phyloP scores from a whole-genome alignment of 2,113 vertebrate genomes.

The Mustela nigripes region DNA sequence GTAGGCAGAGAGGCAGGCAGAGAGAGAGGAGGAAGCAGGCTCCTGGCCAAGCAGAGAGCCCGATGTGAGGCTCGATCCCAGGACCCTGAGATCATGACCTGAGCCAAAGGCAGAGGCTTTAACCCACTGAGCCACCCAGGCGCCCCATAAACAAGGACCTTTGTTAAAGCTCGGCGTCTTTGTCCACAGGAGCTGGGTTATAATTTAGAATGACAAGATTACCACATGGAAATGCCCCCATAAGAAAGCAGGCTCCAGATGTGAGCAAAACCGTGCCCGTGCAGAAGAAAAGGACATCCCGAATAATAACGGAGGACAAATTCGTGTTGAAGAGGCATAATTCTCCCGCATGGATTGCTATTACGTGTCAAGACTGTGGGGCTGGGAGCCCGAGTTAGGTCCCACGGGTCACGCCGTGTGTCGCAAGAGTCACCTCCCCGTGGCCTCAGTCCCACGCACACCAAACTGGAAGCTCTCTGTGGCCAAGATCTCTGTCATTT shows the following conservation, averaged over 20 bases:
- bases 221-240: background rate
- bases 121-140: no score
- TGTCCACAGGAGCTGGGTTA: background rate
- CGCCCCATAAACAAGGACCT: no score
- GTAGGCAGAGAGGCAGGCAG: no score
- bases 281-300: rapidly evolving
- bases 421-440: rapidly evolving
- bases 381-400: rapidly evolving
- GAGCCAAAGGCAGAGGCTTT: no score
- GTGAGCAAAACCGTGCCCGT: background rate
- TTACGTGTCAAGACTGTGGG: rapidly evolving
- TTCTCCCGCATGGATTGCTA: rapidly evolving
- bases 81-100: no score
- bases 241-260: background rate
- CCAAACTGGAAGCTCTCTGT: rapidly evolving
- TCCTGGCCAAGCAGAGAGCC: no score
- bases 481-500: rapidly evolving
- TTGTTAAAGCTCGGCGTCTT: background rate
- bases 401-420: rapidly evolving
- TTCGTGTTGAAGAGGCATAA: background rate
- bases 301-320: no score
- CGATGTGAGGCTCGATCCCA: no score
- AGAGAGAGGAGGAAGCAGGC: no score
- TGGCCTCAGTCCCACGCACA: rapidly evolving
- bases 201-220: background rate